Evolutionary conservation across 2,888 invertebrate genomes (phyloP).

Genomic region (Quadroppia sp.): DNA sequence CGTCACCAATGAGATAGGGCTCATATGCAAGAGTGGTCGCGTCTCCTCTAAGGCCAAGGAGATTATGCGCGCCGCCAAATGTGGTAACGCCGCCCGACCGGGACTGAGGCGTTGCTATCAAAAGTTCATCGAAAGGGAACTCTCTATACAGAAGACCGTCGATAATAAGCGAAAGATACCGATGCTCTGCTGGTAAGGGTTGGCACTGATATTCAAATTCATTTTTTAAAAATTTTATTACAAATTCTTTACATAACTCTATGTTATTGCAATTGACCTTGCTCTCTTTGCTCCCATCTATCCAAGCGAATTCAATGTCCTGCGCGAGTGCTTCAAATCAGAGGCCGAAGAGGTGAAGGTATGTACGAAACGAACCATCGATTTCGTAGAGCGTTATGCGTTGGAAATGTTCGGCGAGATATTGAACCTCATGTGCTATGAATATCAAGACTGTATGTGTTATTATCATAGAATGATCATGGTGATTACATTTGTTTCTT

Average conservation of each 20-base stretch:
- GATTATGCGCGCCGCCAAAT: neutral
- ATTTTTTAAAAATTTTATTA: neutral
- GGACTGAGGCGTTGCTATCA: slow-evolving; percentile 6
- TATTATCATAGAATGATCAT: neutral
- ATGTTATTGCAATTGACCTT: neutral
- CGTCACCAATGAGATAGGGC: neutral
- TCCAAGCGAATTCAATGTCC: neutral
- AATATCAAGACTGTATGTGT: neutral
- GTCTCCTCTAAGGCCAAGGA: neutral
- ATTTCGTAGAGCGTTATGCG: neutral
- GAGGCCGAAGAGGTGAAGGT: slow-evolving; percentile 23
- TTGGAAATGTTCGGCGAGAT: slow-evolving; percentile 17
- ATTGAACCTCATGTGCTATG: slow-evolving; percentile 22
- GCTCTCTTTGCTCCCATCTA: neutral
- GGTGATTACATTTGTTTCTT: neutral
- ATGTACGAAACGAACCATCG: neutral
- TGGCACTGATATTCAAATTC: too few relatives aligned
- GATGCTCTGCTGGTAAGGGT: slow-evolving; percentile 23
- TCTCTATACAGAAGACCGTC: neutral
- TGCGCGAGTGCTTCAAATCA: slow-evolving; percentile 20
- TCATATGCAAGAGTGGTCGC: slow-evolving; percentile 16
- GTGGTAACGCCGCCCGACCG: slow-evolving; percentile 19
- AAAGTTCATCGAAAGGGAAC: neutral
- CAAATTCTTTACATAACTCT: neutral
- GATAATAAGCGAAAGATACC: slow-evolving; percentile 11